Evolutionary conservation across 2,888 invertebrate genomes (phyloP).

Genomic region (Noctua comes): DNA sequence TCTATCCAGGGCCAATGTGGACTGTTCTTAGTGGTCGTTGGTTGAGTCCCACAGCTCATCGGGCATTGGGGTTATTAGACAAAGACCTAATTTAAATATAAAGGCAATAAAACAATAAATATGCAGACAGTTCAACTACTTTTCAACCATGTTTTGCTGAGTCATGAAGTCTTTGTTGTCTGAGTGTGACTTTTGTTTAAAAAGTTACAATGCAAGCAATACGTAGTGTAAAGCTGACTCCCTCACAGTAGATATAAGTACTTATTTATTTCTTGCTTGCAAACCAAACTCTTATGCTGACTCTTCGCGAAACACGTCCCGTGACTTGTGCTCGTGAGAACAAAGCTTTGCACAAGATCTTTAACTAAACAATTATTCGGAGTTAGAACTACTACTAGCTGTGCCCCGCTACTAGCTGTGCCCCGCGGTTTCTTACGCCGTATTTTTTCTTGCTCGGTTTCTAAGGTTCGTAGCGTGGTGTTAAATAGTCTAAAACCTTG

Average conservation of each 20-base stretch:
- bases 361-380: neutral
- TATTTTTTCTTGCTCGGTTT: neutral
- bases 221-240: neutral
- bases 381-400: neutral
- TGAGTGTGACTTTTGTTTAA: slow-evolving; percentile 19
- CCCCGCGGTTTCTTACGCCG: neutral
- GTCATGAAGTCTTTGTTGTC: slow-evolving; percentile 39
- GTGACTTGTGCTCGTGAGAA: too few species aligned
- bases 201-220: neutral
- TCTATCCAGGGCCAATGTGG: neutral
- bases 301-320: neutral
- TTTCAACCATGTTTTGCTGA: neutral
- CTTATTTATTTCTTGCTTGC: slow-evolving; percentile 10
- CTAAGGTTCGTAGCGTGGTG: neutral
- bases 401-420: neutral
- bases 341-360: neutral
- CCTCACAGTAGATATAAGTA: neutral
- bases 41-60: neutral
- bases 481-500: neutral
- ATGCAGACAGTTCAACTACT: slow-evolving; percentile 35
- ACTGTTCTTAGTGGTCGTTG: neutral
- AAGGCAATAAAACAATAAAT: slow-evolving; percentile 10
- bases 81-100: slow-evolving; percentile 20
- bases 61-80: neutral
- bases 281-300: neutral